Conservation (phyloP, 2,888 invertebrate genomes). For the Slavum lentiscoides region DNA sequence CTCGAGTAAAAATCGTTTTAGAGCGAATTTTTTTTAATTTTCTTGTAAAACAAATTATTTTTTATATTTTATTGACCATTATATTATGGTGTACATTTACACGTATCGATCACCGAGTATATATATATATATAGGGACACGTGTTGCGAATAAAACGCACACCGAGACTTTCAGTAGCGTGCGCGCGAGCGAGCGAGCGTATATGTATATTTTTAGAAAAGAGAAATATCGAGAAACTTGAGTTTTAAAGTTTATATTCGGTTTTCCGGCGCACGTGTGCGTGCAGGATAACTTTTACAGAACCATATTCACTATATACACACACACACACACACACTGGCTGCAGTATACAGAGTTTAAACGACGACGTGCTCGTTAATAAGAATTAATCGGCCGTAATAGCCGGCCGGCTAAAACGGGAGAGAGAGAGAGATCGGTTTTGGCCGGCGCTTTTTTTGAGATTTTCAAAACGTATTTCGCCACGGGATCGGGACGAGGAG, state of each 20-base stretch:
- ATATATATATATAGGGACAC: too few species aligned
- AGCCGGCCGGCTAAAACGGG: conserved; percentile 5
- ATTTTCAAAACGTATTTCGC: conserved; percentile 23
- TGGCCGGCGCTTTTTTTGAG: conserved; percentile 24
- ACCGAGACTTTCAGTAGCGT: conserved; percentile 18
- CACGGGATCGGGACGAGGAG: conserved; percentile 4
- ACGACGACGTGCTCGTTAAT: conserved; percentile 41
- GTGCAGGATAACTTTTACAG: conserved; percentile 3
- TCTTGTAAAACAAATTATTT: too few species aligned
- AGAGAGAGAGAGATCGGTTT: conserved; percentile 41
- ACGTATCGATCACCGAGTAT: conserved; percentile 36
- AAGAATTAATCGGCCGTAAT: conserved; percentile 46
- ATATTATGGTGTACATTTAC: too few species aligned
- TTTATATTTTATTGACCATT: too few species aligned
- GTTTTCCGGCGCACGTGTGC: conserved; percentile 15
- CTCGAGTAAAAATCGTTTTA: too few species aligned
- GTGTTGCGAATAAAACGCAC: conserved; percentile 45
- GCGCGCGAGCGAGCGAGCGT: too few species aligned
- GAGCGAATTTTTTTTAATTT: too few species aligned
- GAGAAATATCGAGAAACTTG: conserved; percentile 19
- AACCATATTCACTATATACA: conserved; percentile 12
- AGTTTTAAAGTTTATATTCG: conserved; percentile 37
- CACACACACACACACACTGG: too few species aligned
- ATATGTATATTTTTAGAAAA: background rate
- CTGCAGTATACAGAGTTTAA: conserved; percentile 1